Evolutionary conservation across 2,113 vertebrate species (phyloP), one percentile per base, ranked within the genome.

Genomic region (Onychostoma macrolepis): DNA sequence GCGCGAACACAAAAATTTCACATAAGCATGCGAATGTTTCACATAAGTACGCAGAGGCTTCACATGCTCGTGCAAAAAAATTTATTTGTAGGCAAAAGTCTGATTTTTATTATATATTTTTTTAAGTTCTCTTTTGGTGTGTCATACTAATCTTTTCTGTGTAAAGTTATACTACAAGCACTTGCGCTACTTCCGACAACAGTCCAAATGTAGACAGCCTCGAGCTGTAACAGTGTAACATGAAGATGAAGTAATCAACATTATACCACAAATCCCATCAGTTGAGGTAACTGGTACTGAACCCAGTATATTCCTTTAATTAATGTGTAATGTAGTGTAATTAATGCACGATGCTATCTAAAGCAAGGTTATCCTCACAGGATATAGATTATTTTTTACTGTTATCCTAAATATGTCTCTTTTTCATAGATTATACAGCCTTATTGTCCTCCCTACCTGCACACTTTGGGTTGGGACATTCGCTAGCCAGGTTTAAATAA

Each of bases 381-480:
- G 7, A 71, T 10, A 36, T 21, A 71, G 6, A 36, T 4, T 9
- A 3, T 0, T 21, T 33, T 30, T 17, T 13, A 69, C 28, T 1
- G 28, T 33, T 69, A 19, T 33, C 7, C 3, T 71, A 71, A 41
- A 15, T 33, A 21, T 28, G 4, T 33, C 28, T n/a, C 24, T 61
- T 30, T 71, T 72, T 38, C 15, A 38, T 48, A 45, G 30, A 63
- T 15, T 33, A 11, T 33, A 12, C 13, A 26, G 75, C 28, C 2
- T 28, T 71, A 21, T 38, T 12, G 33, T 72, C 33, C 69, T 74
- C 2, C 61, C 88, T 92, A 99, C 98, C 98, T 13, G 96, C 97
- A 2, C 98, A 99, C 89, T 99, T 99, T n/a, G 98, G 98, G 89
- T 99, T 99, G 90, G 98, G 98, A 77, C 98, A 99, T 92, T 99